Evolutionary conservation across 2,888 invertebrate genomes (phyloP), one percentile per base, ranked within the genome.

Genomic region (Acleris sparsana): DNA sequence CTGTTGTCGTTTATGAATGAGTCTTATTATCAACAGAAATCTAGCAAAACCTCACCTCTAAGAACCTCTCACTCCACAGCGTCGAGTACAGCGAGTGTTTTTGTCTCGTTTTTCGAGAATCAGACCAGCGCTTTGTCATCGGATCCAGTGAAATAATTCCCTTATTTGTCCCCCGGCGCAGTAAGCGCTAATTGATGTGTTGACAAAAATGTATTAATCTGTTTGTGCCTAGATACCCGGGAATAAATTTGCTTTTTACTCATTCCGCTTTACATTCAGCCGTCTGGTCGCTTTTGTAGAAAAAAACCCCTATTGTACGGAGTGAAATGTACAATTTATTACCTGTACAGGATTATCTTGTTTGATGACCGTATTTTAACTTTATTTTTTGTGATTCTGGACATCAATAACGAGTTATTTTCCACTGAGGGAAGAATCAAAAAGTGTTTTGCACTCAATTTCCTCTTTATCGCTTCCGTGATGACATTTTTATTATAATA

Each of bases 101-200:
- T 62, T 57, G 48, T 25, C 4, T 9, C 62, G 44, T 49, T 57
- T 57, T 39, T 46, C 52, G 33, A 46, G 61, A 66, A 62, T 66
- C 62, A 62, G 57, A 52, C 56, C 18, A 22, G 13, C 58, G 49
- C 71, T 72, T 71, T 71, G 69, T 71, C 72, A 73, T 68, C 70
- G 68, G 69, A 71, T 70, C 61, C 64, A 63, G 58, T 63, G 63
- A 70, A 72, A 75, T 71, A 69, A 72, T 67, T 67, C 67, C 72
- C 65, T 63, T 71, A 71, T 72, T 75, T 70, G 67, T 62, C 63
- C 71, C 67, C 61, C 39, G 67, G 67, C 64, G 67, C 58, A 71
- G 69, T 68, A 69, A 71, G 69, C 70, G 64, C 67, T 74, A 73
- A 76, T 76, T 73, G 70, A 75, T 75, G 72, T 72, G 69, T 74